These are phyloP conservation scores for Aelia acuminata DNA, from an alignment of 2,888 invertebrate genomes.

Conservation along the genomic window DNA sequence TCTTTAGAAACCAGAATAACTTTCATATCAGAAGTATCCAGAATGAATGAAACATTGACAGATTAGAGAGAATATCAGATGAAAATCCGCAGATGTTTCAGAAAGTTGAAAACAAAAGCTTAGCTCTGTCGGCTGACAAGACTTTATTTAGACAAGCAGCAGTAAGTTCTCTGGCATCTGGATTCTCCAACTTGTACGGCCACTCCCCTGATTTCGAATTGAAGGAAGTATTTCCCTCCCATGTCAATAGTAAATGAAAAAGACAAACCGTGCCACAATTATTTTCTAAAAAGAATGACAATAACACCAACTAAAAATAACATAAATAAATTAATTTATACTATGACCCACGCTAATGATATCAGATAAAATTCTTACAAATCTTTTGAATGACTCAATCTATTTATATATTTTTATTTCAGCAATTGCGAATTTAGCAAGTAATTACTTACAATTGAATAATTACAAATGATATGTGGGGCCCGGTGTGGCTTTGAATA, in stretches of 20 bases:
- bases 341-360: too few relatives aligned
- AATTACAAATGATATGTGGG: too few relatives aligned
- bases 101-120: conserved; percentile 9
- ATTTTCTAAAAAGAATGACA: too few relatives aligned
- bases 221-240: not conserved
- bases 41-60: conserved; percentile 17
- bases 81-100: conserved; percentile 24
- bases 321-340: too few relatives aligned
- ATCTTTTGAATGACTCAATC: too few relatives aligned
- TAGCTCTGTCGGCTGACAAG: not conserved
- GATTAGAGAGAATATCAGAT: not conserved
- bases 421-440: too few relatives aligned
- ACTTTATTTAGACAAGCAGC: not conserved
- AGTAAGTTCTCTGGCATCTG: not conserved
- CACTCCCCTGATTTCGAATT: not conserved
- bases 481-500: too few relatives aligned
- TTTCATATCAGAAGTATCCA: not conserved
- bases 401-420: too few relatives aligned
- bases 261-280: not conserved
- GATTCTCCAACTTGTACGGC: not conserved
- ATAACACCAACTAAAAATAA: too few relatives aligned
- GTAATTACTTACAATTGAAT: too few relatives aligned
- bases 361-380: too few relatives aligned
- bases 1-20: not conserved
- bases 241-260: not conserved